Percentiles rank a stretch among this genome's conserved stretches.
Evolutionary conservation across 1,140 invertebrate species (phyloP).

Genomic region (Drosophila sp.): DNA sequence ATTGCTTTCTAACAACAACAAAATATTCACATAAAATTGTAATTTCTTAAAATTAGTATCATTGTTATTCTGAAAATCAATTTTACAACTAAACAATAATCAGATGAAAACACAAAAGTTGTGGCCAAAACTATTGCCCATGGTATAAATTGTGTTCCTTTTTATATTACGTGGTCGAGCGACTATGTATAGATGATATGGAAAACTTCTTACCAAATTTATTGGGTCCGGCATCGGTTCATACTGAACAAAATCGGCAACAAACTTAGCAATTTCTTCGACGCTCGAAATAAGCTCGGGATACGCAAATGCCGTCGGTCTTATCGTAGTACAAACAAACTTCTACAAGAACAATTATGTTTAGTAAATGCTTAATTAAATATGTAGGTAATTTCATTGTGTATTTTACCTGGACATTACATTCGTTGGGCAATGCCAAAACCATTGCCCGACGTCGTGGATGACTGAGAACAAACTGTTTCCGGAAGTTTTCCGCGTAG

Average conservation of each 20-base stretch:
- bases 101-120: too few relatives aligned
- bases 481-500: conserved; percentile 93
- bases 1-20: too few relatives aligned
- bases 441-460: conserved; percentile 89
- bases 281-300: conserved; percentile 86
- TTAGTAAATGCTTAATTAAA: neutral
- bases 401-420: conserved; percentile 88
- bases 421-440: conserved; percentile 92
- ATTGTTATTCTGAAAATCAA: too few relatives aligned
- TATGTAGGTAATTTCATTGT: neutral
- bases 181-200: neutral
- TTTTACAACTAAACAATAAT: too few relatives aligned
- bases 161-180: too few relatives aligned
- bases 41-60: too few relatives aligned
- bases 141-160: too few relatives aligned
- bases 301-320: conserved; percentile 86
- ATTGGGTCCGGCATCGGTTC: conserved; percentile 85
- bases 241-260: conserved; percentile 87
- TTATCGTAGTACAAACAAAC: conserved; percentile 88
- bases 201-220: conserved; percentile 85
- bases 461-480: conserved; percentile 88
- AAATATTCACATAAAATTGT: too few relatives aligned
- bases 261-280: conserved; percentile 86
- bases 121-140: too few relatives aligned
- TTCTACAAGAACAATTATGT: conserved; percentile 84